These are phyloP conservation scores for Pterostichus niger DNA, from an alignment of 2,888 invertebrate genomes.

Conservation along the genomic window DNA sequence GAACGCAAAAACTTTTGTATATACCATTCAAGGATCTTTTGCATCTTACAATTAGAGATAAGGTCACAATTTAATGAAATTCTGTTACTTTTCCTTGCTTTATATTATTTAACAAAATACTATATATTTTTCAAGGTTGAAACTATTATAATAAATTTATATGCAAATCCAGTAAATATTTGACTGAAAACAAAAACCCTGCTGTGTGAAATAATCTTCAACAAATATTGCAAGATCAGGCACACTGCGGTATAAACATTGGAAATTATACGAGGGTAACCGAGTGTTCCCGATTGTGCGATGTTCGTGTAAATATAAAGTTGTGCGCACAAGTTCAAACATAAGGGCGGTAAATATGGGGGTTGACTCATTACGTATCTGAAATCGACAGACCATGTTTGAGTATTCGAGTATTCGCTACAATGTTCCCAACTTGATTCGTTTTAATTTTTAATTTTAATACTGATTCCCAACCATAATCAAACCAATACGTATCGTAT, in stretches of 20 bases:
- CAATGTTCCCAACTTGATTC: slow-evolving; percentile 8
- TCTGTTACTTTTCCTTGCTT: no score
- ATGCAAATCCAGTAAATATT: no score
- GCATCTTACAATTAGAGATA: no score
- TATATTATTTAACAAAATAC: no score
- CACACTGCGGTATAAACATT: not conserved
- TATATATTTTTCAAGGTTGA: no score
- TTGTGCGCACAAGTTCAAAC: slow-evolving; percentile 48
- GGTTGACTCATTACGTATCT: slow-evolving; percentile 32
- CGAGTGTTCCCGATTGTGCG: slow-evolving; percentile 1
- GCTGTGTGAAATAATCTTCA: slow-evolving; percentile 13
- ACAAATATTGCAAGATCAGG: slow-evolving; percentile 30
- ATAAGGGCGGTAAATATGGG: slow-evolving; percentile 32
- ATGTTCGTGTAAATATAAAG: slow-evolving; percentile 45
- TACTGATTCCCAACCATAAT: not conserved
- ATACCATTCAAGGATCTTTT: no score
- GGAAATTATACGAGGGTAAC: slow-evolving; percentile 9
- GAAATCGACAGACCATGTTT: slow-evolving; percentile 25
- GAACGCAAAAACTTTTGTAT: no score
- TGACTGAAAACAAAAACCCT: not conserved
- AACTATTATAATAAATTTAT: no score
- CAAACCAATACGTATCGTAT: no score
- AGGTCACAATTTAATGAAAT: no score
- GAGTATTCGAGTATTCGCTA: slow-evolving; percentile 23
- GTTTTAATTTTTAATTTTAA: slow-evolving; percentile 29